These are phyloP conservation scores for Heliconius congener DNA, from an alignment of 1,140 invertebrate species.

Conservation along the genomic window DNA sequence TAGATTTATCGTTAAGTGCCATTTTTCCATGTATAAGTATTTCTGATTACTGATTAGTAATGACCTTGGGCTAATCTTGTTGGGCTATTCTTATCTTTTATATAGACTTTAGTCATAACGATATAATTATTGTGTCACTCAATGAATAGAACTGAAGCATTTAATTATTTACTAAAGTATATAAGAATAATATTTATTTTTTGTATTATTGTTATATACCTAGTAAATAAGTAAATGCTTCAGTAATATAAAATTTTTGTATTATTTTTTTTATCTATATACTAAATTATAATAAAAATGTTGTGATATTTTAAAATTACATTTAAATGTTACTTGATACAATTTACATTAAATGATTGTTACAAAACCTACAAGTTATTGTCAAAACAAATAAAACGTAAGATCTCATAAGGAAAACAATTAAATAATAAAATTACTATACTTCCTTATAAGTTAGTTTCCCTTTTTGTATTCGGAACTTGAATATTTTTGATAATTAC, in stretches of 20 bases:
- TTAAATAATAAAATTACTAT: conserved; percentile 10
- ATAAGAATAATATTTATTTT: neutral
- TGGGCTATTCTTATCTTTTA: neutral
- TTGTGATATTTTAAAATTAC: neutral
- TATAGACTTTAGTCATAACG: neutral
- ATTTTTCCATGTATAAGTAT: neutral
- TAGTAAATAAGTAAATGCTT: too few species aligned
- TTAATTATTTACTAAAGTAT: neutral
- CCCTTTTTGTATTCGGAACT: neutral
- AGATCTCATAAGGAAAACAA: conserved; percentile 4
- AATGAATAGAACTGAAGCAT: neutral
- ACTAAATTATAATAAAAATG: too few species aligned
- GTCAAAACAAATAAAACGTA: conserved; percentile 1
- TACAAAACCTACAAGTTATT: neutral
- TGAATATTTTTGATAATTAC: too few species aligned
- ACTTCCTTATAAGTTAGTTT: conserved; percentile 5
- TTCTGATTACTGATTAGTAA: conserved; percentile 4
- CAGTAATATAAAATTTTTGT: too few species aligned
- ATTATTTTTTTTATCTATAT: too few species aligned
- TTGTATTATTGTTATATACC: too few species aligned
- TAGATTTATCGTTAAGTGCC: neutral
- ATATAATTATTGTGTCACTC: conserved; percentile 3
- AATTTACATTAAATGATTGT: neutral
- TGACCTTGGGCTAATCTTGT: neutral
- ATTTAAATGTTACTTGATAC: conserved; percentile 9